Evolutionary conservation across 2,113 vertebrate species (phyloP).

Genomic region (human (Homo sapiens)): DNA sequence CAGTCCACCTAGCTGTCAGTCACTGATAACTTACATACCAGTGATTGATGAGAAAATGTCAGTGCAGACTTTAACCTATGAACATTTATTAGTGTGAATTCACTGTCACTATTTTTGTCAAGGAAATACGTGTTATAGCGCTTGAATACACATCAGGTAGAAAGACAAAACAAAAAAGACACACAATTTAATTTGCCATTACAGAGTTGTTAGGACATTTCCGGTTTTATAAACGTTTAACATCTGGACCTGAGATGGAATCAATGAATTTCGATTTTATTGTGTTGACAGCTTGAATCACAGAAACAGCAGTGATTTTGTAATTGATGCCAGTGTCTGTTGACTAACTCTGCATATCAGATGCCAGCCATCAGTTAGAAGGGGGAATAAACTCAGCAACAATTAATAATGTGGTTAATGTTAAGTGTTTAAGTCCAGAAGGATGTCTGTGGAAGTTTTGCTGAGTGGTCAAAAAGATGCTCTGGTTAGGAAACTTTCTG

Average conservation of each 20-base stretch:
- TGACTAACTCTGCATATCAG: neutral
- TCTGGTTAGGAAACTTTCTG: neutral
- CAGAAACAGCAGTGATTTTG: slow-evolving; percentile 10
- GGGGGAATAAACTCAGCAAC: neutral
- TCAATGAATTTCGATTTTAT: neutral
- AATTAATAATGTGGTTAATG: neutral
- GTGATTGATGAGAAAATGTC: neutral
- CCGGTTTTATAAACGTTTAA: neutral
- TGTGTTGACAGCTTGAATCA: neutral
- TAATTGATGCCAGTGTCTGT: neutral
- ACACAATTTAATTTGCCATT: neutral
- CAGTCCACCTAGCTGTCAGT: neutral
- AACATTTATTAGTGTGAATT: slow-evolving; percentile 12
- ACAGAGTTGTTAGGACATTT: neutral
- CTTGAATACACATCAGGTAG: neutral
- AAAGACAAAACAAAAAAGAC: slow-evolving; percentile 20
- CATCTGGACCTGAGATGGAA: neutral
- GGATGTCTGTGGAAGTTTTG: neutral
- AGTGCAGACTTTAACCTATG: slow-evolving; percentile 39
- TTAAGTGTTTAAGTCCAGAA: neutral
- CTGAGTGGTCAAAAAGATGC: neutral
- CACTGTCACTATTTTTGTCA: neutral
- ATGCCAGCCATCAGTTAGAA: neutral
- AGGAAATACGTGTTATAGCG: neutral
- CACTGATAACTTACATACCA: neutral